Conservation (phyloP, 2,797 vertebrate species). For the Micromesistius poutassou region DNA sequence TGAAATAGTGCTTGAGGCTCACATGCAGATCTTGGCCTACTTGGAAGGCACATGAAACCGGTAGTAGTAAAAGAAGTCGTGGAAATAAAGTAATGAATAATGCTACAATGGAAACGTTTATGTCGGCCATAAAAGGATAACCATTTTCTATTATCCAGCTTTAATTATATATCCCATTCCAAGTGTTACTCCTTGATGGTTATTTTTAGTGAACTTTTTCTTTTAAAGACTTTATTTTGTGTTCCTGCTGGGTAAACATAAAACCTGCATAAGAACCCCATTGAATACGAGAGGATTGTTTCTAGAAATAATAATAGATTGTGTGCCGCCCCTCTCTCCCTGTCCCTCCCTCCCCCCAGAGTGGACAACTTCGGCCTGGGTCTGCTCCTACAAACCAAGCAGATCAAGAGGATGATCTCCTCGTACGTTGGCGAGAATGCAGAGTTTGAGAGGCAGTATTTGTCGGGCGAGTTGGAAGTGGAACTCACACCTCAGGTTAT, state of each 20-base stretch:
- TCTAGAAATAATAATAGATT: background rate
- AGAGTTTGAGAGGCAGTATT: slow-evolving; percentile 94
- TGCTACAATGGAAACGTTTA: background rate
- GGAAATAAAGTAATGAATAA: background rate
- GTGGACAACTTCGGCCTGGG: slow-evolving; percentile 96
- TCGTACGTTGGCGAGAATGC: slow-evolving; percentile 95
- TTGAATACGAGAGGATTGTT: background rate
- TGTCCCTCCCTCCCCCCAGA: slow-evolving; percentile 61
- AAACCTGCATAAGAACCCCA: background rate
- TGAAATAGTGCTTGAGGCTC: background rate
- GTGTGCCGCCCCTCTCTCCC: background rate
- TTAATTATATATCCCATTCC: background rate
- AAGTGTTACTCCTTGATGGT: background rate
- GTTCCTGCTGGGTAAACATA: background rate
- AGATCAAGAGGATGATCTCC: slow-evolving; percentile 96
- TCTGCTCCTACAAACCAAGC: slow-evolving; percentile 87
- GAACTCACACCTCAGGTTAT: slow-evolving; percentile 94
- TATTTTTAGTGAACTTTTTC: background rate
- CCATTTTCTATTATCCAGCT: background rate
- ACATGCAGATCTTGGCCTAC: background rate
- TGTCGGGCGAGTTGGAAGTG: slow-evolving; percentile 92
- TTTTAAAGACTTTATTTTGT: background rate
- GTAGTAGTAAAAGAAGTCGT: background rate
- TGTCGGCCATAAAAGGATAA: background rate
- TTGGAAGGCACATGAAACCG: background rate